These are phyloP conservation scores for Oreochromis tanganicae DNA, from an alignment of 2,113 vertebrate genomes.

Conservation along the genomic window DNA sequence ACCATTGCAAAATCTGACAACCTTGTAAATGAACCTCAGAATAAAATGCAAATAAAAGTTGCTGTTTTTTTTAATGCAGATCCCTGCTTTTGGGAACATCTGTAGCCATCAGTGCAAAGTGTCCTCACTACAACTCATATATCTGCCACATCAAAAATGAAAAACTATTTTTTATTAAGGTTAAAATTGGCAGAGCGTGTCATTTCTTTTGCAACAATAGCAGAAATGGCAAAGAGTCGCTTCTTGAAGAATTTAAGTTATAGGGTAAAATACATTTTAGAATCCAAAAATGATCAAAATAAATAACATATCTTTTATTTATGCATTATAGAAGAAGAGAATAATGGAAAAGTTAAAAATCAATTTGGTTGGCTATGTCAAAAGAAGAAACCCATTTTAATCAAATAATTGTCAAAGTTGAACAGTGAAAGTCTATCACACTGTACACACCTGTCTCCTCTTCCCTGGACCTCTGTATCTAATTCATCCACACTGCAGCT, in stretches of 20 bases:
- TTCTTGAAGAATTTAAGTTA: background rate
- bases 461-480: too few species aligned
- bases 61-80: background rate
- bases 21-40: background rate
- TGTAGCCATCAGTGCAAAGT: background rate
- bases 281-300: background rate
- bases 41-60: background rate
- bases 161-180: background rate
- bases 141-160: background rate
- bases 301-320: background rate
- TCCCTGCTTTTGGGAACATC: background rate
- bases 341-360: background rate
- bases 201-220: background rate
- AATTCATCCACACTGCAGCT: background rate
- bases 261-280: background rate
- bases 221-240: accelerated
- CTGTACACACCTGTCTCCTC: background rate
- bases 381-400: background rate
- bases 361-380: background rate
- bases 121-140: background rate
- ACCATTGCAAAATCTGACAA: background rate
- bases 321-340: background rate
- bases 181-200: background rate
- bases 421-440: accelerated
- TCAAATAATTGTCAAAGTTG: background rate